These are phyloP conservation scores for Sinocyclocheilus grahami DNA, from an alignment of 2,113 vertebrate genomes.

Conservation along the genomic window DNA sequence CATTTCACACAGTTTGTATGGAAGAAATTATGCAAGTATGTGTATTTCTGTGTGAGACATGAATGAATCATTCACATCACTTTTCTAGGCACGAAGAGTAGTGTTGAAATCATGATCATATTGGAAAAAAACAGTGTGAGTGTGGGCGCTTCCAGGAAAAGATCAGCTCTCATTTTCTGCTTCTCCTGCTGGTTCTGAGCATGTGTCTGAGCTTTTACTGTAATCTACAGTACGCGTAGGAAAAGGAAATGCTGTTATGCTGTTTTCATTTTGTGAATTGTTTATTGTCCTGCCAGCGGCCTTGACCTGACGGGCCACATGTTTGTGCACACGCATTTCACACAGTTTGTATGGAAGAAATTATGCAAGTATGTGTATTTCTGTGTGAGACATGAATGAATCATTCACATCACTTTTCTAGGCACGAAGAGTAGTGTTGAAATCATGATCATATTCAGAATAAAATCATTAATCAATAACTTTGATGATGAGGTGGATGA, in stretches of 20 bases:
- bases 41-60: background rate
- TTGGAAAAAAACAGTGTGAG: too few species aligned
- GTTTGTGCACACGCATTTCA: background rate
- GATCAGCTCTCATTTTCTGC: slow-evolving; percentile 67
- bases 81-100: background rate
- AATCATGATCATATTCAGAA: background rate
- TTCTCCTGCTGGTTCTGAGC: slow-evolving; percentile 72
- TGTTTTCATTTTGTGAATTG: slow-evolving; percentile 60
- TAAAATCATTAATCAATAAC: background rate
- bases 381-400: slow-evolving; percentile 15
- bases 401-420: background rate
- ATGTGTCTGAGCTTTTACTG: slow-evolving; percentile 70
- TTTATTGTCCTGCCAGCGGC: slow-evolving; percentile 61
- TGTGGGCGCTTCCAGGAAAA: slow-evolving; percentile 57
- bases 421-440: background rate
- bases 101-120: background rate
- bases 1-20: slow-evolving; percentile 4
- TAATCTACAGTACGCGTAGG: slow-evolving; percentile 67
- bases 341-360: slow-evolving; percentile 18
- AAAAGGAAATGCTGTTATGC: slow-evolving; percentile 66
- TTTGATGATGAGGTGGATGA: background rate
- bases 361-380: background rate
- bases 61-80: background rate
- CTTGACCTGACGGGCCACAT: slow-evolving; percentile 45
- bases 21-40: slow-evolving; percentile 12